Conservation (phyloP, 1,140 invertebrate species). For the Dendrolimus punctatus region DNA sequence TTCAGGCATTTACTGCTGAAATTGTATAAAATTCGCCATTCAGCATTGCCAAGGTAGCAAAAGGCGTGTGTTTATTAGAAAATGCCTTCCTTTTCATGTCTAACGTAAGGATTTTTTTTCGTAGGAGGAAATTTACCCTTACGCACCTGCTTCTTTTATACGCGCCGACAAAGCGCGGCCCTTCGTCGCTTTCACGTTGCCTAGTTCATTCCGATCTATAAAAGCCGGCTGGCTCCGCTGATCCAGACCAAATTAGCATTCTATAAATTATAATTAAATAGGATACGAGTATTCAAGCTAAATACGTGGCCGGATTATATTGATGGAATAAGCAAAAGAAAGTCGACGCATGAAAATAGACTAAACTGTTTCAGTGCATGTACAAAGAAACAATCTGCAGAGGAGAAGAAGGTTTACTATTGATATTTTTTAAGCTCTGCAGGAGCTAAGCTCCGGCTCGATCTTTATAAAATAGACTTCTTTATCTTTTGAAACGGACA, state of each 20-base stretch:
- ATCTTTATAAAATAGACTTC: too few relatives aligned
- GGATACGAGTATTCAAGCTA: too few relatives aligned
- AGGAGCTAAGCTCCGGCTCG: too few relatives aligned
- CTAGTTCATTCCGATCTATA: slow-evolving; percentile 12
- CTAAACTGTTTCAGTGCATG: too few relatives aligned
- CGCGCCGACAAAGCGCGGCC: slow-evolving; percentile 19
- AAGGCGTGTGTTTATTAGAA: slow-evolving; percentile 26
- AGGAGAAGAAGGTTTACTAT: too few relatives aligned
- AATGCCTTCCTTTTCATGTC: slow-evolving; percentile 29
- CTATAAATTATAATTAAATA: slow-evolving; percentile 1
- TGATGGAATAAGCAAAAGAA: too few relatives aligned
- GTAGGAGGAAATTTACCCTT: slow-evolving; percentile 30
- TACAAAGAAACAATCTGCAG: too few relatives aligned
- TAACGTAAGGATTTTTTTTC: slow-evolving; percentile 26
- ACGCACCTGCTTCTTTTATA: slow-evolving; percentile 31
- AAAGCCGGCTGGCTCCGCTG: slow-evolving; percentile 4
- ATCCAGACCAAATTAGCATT: slow-evolving; percentile 19
- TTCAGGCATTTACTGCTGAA: too few relatives aligned
- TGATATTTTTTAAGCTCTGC: too few relatives aligned
- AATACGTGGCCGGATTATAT: too few relatives aligned
- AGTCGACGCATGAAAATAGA: too few relatives aligned
- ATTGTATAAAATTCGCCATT: slow-evolving; percentile 4
- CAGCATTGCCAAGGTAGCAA: slow-evolving; percentile 10
- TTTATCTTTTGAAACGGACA: too few relatives aligned
- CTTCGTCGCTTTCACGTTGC: slow-evolving; percentile 16